Evolutionary conservation across 2,113 vertebrate species (phyloP), one percentile per base, ranked within the genome.

Genomic region (Microtus montanus): DNA sequence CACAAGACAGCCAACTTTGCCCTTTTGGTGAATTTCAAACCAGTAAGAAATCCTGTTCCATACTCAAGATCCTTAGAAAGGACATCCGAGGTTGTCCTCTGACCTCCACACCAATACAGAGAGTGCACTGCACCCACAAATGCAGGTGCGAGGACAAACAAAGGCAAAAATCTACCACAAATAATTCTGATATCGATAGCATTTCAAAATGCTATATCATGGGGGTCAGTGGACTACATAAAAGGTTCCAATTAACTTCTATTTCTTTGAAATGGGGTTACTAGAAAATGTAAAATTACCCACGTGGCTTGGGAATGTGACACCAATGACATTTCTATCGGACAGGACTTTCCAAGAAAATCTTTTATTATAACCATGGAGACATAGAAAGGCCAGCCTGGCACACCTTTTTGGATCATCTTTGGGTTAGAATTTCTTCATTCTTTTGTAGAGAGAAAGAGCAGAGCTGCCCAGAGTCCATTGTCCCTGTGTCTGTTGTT

Each of bases 151-250:
- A 52, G 8, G 20, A 70, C 19, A 86, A 52, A 58, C 26, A 5
- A 54, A 90, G 38, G 1, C 49, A 22, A 89, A 89, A 93, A 71
- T 61, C 63, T 13, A 9, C 68, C 20, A 52, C 7, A 66, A 41
- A 44, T 71, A 71, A 52, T 44, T 66, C 30, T 85, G 64, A 9
- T 70, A 5, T 66, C 30, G 54, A 78, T 61, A 91, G 28, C 10
- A 66, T 74, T 95, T 96, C 78, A 6, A 88, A 92, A 77, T 87
- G 33, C 58, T 79, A 24, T 86, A 41, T 28, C 58, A 13, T 80
- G 7, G 3, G 24, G 24, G 74, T 58, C 49, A 7, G 22, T 71
- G 24, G 7, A 35, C 64, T 79, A 64, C 68, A 66, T 75, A 41
- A 52, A 80, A 84, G 64, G 38, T 89, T 38, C 11, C 68, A 75